Percentiles rank a stretch among this genome's conserved stretches.
Evolutionary conservation across 1,140 invertebrate species (phyloP).

Genomic region (Centruroides sculpturatus): DNA sequence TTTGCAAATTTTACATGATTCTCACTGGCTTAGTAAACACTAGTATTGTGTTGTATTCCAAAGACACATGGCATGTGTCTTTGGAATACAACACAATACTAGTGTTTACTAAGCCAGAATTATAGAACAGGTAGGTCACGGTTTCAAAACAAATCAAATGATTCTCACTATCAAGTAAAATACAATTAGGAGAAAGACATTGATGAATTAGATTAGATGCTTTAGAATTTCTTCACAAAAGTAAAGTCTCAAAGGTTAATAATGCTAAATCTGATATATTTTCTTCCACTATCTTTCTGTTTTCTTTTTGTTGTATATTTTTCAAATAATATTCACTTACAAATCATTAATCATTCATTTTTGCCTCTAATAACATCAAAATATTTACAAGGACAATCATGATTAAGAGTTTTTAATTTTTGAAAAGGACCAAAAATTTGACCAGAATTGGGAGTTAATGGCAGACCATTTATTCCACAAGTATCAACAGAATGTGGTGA

Average conservation of each 20-base stretch:
- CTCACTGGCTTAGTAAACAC: no score
- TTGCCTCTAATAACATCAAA: constrained; percentile 82
- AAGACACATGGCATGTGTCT: no score
- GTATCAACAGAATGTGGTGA: constrained; percentile 52
- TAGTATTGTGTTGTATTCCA: no score
- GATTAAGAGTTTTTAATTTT: constrained; percentile 57
- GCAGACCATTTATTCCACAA: constrained; percentile 88
- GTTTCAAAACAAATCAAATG: no score
- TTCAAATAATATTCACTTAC: constrained; percentile 72
- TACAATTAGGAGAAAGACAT: constrained; percentile 66
- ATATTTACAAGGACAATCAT: constrained; percentile 72
- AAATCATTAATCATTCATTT: constrained; percentile 80
- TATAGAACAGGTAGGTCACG: no score
- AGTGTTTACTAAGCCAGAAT: no score
- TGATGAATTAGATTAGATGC: constrained; percentile 68
- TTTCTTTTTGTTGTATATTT: neutral
- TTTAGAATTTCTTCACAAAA: constrained; percentile 42
- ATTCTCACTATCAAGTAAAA: constrained; percentile 51
- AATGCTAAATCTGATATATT: constrained; percentile 37
- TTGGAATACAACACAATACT: no score
- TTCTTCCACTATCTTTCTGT: neutral
- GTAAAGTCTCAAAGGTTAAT: constrained; percentile 57
- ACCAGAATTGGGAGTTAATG: constrained; percentile 89
- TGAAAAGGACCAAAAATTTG: constrained; percentile 81
- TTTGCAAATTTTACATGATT: constrained; percentile 69